Conservation (phyloP, 2,888 invertebrate genomes). For the Apodemia duryi region DNA sequence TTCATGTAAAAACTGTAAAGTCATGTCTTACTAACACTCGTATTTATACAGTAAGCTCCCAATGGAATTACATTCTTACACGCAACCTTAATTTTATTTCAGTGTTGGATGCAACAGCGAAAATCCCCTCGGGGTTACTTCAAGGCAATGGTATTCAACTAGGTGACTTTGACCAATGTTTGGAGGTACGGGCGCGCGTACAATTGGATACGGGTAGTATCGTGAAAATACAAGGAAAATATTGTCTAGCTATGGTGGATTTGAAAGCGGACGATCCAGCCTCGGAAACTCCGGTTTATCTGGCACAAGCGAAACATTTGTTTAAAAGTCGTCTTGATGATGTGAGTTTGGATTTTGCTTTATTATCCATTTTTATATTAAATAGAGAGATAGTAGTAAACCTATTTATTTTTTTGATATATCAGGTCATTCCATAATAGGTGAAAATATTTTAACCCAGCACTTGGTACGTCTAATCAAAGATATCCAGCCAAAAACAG, state of each 20-base stretch:
- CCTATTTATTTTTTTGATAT: no score
- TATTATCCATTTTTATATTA: neutral
- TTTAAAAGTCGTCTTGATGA: constrained; percentile 82
- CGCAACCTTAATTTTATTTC: constrained; percentile 58
- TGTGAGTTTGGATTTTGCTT: constrained; percentile 54
- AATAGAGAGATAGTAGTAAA: no score
- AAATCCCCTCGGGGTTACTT: constrained; percentile 83
- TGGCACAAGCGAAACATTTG: constrained; percentile 82
- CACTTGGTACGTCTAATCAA: no score
- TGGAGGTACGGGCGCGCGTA: constrained; percentile 80
- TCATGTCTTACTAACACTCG: neutral
- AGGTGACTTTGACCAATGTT: constrained; percentile 85
- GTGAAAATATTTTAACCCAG: no score
- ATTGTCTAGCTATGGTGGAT: constrained; percentile 83
- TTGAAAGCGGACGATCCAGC: constrained; percentile 78
- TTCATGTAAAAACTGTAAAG: neutral
- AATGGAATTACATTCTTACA: constrained; percentile 39
- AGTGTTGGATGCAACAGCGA: constrained; percentile 87
- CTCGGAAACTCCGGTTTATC: constrained; percentile 81
- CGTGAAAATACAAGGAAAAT: constrained; percentile 83
- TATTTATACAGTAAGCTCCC: constrained; percentile 31
- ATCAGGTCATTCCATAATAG: no score
- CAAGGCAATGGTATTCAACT: constrained; percentile 85
- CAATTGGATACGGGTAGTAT: constrained; percentile 78
- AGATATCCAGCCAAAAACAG: no score